Base-by-base conservation (phyloP, 2,113 vertebrate species). In the Coryphaenoides rupestris region DNA sequence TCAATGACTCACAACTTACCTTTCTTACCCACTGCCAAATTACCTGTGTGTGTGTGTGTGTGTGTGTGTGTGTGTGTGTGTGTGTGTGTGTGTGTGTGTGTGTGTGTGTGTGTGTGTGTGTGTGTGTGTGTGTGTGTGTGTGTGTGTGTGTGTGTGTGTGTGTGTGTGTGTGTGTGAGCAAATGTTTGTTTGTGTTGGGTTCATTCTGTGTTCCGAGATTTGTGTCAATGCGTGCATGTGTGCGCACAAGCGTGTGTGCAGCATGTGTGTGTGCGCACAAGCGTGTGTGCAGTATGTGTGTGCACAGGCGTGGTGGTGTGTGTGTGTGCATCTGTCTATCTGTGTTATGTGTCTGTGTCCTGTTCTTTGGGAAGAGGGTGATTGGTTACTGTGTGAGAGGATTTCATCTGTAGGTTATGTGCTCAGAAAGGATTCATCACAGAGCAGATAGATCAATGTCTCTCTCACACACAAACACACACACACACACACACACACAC, bases 371-470 rank as follows among this genome's bases (percentile, higher is more conserved):
- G 66, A 26, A 72, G 76, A 58, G 60, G 57, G 76, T 72, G 76
- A 84, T 83, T 79, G 65, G 76, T 75, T 84, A 73, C 68, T 58
- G 65, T 72, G 75, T 69, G 56, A 66, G 69, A 72, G 72, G 78
- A 84, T 86, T 83, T 75, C 80, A 86, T 81, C 75, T 81, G 68
- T 68, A 33, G 76, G 67, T 81, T 81, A 80, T 57, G 24, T 70
- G 78, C 67, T 59, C 60, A 45, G 70, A 63, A 81, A 79, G 69
- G 75, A 79, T 83, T 82, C 73, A 78, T 85, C 75, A 80, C 63
- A 59, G 33, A 52, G 64, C 33, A 78, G 78, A 80, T 77, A 61
- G 59, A 79, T 83, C 78, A 76, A 65, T 78, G 77, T 81, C 82
- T 56, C 28, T 68, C 73, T 61, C 61, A 6, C 40, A n/a, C 58